Evolutionary conservation across 2,888 invertebrate genomes (phyloP).

Genomic region (Acanthosepion esculentum): DNA sequence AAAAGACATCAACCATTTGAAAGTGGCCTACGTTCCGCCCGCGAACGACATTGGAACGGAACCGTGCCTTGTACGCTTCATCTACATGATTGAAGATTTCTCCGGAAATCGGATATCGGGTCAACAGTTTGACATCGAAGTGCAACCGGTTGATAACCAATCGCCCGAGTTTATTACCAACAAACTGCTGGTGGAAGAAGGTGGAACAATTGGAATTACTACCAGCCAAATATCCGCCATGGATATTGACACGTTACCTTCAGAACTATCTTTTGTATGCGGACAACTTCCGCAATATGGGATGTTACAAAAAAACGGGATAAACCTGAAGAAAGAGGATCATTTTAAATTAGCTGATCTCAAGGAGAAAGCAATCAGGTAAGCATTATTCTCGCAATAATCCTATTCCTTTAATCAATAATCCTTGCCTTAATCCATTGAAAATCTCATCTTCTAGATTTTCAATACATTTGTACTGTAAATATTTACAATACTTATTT

Average conservation of each 20-base stretch:
- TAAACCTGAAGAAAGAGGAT: constrained; percentile 66
- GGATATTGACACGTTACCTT: constrained; percentile 71
- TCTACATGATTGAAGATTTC: constrained; percentile 71
- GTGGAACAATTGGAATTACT: constrained; percentile 71
- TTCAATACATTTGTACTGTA: no score
- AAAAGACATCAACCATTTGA: constrained; percentile 72
- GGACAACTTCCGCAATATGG: constrained; percentile 71
- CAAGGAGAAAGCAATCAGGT: constrained; percentile 68
- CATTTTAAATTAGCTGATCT: constrained; percentile 69
- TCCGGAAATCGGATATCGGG: constrained; percentile 68
- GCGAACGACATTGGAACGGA: constrained; percentile 72
- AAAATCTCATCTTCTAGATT: no score
- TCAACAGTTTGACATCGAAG: constrained; percentile 72
- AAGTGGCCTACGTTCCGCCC: constrained; percentile 74
- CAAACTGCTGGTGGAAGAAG: constrained; percentile 69
- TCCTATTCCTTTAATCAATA: background rate
- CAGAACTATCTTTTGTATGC: constrained; percentile 68
- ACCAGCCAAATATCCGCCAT: constrained; percentile 71
- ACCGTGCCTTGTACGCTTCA: constrained; percentile 66
- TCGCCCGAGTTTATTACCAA: constrained; percentile 67
- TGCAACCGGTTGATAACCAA: constrained; percentile 73
- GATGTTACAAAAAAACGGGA: constrained; percentile 69
- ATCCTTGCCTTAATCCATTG: no score
- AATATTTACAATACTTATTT: no score
- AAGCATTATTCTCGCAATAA: constrained; percentile 37